Base-by-base conservation (phyloP, 2,888 invertebrate genomes). In the Acleris cristana region DNA sequence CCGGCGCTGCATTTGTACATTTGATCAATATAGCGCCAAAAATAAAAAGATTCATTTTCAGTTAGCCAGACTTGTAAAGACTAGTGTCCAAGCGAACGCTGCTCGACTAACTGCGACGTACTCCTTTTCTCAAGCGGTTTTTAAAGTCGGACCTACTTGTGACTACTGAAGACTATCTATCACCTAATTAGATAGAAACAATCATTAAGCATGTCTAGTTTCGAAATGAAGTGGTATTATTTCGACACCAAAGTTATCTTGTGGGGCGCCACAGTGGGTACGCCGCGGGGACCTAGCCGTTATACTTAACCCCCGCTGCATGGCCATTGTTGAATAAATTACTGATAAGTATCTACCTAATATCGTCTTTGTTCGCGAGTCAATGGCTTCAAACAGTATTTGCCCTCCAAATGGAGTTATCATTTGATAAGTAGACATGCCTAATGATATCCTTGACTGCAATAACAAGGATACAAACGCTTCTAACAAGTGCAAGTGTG, bases 151-250 rank as follows among this genome's bases (percentile, higher is more conserved):
- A 71, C 58, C 30, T 61, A 57, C 54, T 57, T 67, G 78, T 81
- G 81, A 53, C 34, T 61, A 54, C 45, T 77, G 72, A 75, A 80
- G 69, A 74, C 76, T 78, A 82, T 82, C 81, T 76, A 84, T 87
- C 84, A 78, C 85, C 85, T 84, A 86, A 87, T 89, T 89, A 88
- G 83, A 85, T 84, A 86, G 81, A 81, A 80, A 76, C 74, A 82
- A 83, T 82, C 82, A 79, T 74, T 67, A 69, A 70, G 72, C 73
- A 75, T 70, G 68, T 73, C 71, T 77, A 76, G 77, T 85, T 84
- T 82, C 78, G 75, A 82, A 80, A 80, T 76, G 72, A 77, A 86
- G 82, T 82, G 79, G 74, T 74, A 74, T 76, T 73, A 70, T 83
- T 76, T 77, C 75, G 66, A 74, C 74, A 79, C 76, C 77, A 63